Base-by-base conservation (phyloP, 1,140 invertebrate species). In the Trissolcus basalis region DNA sequence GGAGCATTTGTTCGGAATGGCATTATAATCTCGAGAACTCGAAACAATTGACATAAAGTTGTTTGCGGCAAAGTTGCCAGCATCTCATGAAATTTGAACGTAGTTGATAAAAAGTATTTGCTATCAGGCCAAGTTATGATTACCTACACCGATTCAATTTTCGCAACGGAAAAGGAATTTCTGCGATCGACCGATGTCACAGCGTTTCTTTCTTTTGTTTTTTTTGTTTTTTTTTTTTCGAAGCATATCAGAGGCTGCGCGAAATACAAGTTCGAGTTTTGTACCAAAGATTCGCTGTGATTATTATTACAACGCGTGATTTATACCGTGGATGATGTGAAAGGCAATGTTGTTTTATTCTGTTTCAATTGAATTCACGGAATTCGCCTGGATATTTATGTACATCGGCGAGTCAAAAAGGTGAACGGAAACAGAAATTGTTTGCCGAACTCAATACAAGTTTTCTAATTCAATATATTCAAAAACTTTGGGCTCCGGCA, bases 21-120 rank as follows among this genome's bases (percentile, higher is more conserved):
- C 12, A 61, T 61, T 54, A 49, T 61, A 50, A 61, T 70, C 50
- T 16, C 4, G n/a, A 47, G 13, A 54, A 45, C 13, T 49, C 7
- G 27, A 55, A 61, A 55, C 27, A 71, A 45, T 58, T 63, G 68
- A 51, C 27, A n/a, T 7, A 32, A 53, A 61, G 44, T 55, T 70
- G 45, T 70, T 70, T 50, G 8, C 36, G n/a, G 2, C 35, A 33
- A 64, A 41, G 14, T 44, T 10, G 12, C 19, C 6, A 39, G 27
- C 41, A 50, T 71, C 45, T 53, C 54, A 53, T 64, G 60, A 45
- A 58, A 72, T 54, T 72, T 64, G 54, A 64, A 53, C 51, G 53
- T 53, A 33, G 51, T 47, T 51, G 54, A 72, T 64, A 51, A 72
- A 64, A 72, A 64, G 54, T 58, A 9, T 15, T 51, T 39, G 39